These are phyloP conservation scores for Grapholita molesta DNA, from an alignment of 1,140 invertebrate species.

Conservation along the genomic window DNA sequence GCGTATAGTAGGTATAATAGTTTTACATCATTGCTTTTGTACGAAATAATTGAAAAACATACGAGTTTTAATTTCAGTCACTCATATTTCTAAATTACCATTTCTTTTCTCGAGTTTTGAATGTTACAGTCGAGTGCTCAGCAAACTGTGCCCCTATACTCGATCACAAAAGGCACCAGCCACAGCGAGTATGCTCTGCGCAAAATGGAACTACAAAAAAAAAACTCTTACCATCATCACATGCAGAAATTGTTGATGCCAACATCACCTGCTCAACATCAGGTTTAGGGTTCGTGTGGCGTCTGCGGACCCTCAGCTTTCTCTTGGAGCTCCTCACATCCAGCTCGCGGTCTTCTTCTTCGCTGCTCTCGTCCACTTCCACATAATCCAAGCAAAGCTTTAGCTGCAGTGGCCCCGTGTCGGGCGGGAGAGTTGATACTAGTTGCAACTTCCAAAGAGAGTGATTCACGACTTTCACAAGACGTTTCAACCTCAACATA, in stretches of 20 bases:
- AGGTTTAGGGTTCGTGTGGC: conserved; percentile 55
- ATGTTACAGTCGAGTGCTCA: no score
- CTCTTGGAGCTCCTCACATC: conserved; percentile 50
- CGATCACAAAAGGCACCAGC: no score
- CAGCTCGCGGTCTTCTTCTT: conserved; percentile 60
- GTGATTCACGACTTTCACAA: conserved; percentile 65
- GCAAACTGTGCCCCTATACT: no score
- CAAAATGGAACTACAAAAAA: neutral
- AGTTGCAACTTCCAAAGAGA: conserved; percentile 73
- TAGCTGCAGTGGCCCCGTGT: conserved; percentile 52
- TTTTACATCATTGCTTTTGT: no score
- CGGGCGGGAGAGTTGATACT: conserved; percentile 68
- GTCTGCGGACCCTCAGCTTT: conserved; percentile 59
- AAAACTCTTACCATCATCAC: conserved; percentile 51
- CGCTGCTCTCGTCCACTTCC: conserved; percentile 67
- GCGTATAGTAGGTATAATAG: no score
- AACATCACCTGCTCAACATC: conserved; percentile 60
- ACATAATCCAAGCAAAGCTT: conserved; percentile 70
- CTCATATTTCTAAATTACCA: no score
- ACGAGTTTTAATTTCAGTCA: no score
- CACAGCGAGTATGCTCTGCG: no score
- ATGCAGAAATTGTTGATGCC: conserved; percentile 62
- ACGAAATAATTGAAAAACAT: no score
- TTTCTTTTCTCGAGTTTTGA: no score
- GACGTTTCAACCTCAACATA: conserved; percentile 43